phyloP scores from a whole-genome alignment of 2,888 invertebrate genomes.

The Periphyllus acericola region DNA sequence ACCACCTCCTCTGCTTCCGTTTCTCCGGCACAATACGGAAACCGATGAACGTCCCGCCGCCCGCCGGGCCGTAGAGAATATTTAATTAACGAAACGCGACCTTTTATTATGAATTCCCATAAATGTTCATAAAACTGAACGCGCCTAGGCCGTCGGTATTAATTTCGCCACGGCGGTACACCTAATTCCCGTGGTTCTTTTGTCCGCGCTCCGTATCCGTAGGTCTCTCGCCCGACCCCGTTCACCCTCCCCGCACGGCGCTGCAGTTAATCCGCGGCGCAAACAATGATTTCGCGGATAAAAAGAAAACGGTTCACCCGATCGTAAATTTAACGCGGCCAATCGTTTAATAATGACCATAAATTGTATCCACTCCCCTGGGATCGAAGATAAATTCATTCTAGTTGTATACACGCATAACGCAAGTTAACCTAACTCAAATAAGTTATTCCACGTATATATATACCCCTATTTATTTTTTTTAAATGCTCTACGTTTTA shows the following conservation, averaged over 20 bases:
- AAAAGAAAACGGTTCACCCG: background rate
- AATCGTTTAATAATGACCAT: background rate
- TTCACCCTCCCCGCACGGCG: no score
- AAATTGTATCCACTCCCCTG: no score
- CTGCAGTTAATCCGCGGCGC: background rate
- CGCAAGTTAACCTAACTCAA: no score
- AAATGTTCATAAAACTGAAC: slow-evolving; percentile 46
- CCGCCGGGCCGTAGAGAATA: slow-evolving; percentile 20
- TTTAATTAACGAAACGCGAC: slow-evolving; percentile 54
- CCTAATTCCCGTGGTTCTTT: slow-evolving; percentile 33
- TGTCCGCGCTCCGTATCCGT: background rate
- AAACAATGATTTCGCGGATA: slow-evolving; percentile 12
- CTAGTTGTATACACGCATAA: no score
- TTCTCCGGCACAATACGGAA: background rate
- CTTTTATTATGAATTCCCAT: slow-evolving; percentile 50
- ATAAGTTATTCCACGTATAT: no score
- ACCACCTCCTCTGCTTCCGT: background rate
- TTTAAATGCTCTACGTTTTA: no score
- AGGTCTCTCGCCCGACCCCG: background rate
- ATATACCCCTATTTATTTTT: no score
- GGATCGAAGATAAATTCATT: no score
- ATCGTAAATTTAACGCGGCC: background rate
- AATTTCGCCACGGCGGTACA: background rate
- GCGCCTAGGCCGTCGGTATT: background rate
- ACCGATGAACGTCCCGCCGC: background rate